A percentile compares a stretch with the other conserved stretches of the same genome.
These are phyloP conservation scores for Brienomyrus brachyistius DNA, from an alignment of 2,113 vertebrate genomes.

Conservation along the genomic window DNA sequence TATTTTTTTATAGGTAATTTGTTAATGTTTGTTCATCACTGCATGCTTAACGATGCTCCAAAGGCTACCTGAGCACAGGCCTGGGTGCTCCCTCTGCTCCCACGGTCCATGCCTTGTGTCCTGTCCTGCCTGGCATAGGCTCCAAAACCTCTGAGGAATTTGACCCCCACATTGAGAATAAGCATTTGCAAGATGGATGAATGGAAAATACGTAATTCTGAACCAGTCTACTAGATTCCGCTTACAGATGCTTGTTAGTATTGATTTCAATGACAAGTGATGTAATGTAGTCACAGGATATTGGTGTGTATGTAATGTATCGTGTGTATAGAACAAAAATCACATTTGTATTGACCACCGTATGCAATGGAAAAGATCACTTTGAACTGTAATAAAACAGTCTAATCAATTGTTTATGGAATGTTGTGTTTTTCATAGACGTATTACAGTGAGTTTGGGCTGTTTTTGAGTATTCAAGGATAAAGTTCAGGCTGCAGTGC, in stretches of 20 bases:
- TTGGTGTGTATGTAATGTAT: background rate
- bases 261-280: background rate
- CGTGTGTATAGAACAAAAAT: background rate
- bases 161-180: background rate
- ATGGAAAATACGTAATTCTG: background rate
- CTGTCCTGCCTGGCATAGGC: background rate
- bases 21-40: background rate
- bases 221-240: background rate
- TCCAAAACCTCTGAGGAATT: background rate
- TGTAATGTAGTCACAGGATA: background rate
- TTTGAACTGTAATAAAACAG: background rate
- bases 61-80: background rate
- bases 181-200: background rate
- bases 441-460: background rate
- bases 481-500: background rate
- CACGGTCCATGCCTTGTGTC: background rate
- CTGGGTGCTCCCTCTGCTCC: background rate
- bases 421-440: background rate
- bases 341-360: background rate
- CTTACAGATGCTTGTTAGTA: background rate
- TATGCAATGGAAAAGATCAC: background rate
- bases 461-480: background rate
- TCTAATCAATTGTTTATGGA: slow-evolving; percentile 5
- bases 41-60: background rate
- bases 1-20: background rate